Conservation (phyloP, 2,888 invertebrate genomes). For the Aromia moschata region DNA sequence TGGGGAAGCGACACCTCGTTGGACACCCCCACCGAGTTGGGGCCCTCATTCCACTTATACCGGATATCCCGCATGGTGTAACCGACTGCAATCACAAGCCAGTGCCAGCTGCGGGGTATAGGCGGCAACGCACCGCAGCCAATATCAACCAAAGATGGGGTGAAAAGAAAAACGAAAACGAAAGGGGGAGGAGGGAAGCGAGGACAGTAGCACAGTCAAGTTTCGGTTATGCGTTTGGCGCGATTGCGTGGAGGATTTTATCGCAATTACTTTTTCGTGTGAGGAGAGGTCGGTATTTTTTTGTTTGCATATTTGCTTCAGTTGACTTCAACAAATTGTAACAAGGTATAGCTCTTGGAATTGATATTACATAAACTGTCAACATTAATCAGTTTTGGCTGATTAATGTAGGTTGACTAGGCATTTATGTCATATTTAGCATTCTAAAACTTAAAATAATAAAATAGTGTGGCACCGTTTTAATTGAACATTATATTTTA, state of each 20-base stretch:
- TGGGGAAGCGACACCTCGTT: slow-evolving; percentile 96
- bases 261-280: slow-evolving; percentile 8
- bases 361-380: no score
- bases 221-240: neutral
- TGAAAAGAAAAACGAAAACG: slow-evolving; percentile 49
- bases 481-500: no score
- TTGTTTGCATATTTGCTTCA: no score
- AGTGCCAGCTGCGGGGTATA: slow-evolving; percentile 57
- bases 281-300: no score
- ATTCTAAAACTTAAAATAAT: no score
- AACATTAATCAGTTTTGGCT: no score
- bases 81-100: slow-evolving; percentile 82
- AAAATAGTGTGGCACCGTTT: no score
- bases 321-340: no score
- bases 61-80: slow-evolving; percentile 98
- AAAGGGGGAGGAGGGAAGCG: slow-evolving; percentile 61
- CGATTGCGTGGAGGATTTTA: neutral
- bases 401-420: no score
- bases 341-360: no score
- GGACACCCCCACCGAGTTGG: slow-evolving; percentile 94
- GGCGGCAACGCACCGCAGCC: slow-evolving; percentile 49
- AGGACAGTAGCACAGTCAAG: slow-evolving; percentile 22
- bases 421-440: no score
- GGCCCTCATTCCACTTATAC: slow-evolving; percentile 96
- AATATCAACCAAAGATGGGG: slow-evolving; percentile 36